Evolutionary conservation across 2,888 invertebrate genomes (phyloP), one percentile per base, ranked within the genome.

Genomic region (Lithophane socia): DNA sequence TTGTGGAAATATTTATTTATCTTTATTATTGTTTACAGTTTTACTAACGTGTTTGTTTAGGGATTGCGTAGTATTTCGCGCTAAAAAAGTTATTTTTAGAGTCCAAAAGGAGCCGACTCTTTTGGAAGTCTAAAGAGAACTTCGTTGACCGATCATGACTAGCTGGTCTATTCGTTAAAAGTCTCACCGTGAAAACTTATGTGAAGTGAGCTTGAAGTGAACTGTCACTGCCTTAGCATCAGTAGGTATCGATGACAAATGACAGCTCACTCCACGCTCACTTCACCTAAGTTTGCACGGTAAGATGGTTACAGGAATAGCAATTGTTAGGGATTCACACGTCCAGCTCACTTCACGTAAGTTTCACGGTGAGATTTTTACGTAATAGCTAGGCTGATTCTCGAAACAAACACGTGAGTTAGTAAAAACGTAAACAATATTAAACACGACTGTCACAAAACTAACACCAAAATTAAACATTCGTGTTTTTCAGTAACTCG

Each of bases 11-110:
- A 54, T 54, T 61, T 13, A 54, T 54, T 61, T 8, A n/a, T n/a
- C 12, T 54, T 24, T 66, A 16, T 61, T 70, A 10, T 56, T 63
- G 47, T 77, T 80, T 71, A 71, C 65, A 21, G 4, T 24, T 61
- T 78, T 56, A 49, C n/a, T 29, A 18, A 44, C 13, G n/a, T 24
- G 29, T 60, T 79, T 60, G 29, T 80, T 61, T 37, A 13, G 37
- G 13, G n/a, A 29, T 60, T 58, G 18, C 24, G 10, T 13, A 49
- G 24, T 29, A 66, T 49, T 58, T 18, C 1, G 12, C 8, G 13
- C 21, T 58, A 13, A 12, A 49, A 18, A 44, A 10, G 10, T 4
- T 29, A 8, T 47, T 64, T 68, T 42, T 56, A n/a, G 37, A 67
- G 21, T 8, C 4, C 8, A 0, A 16, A 0, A 63, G 1, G 8